Conservation (phyloP, 2,888 invertebrate genomes). For the Tenthredo livida region DNA sequence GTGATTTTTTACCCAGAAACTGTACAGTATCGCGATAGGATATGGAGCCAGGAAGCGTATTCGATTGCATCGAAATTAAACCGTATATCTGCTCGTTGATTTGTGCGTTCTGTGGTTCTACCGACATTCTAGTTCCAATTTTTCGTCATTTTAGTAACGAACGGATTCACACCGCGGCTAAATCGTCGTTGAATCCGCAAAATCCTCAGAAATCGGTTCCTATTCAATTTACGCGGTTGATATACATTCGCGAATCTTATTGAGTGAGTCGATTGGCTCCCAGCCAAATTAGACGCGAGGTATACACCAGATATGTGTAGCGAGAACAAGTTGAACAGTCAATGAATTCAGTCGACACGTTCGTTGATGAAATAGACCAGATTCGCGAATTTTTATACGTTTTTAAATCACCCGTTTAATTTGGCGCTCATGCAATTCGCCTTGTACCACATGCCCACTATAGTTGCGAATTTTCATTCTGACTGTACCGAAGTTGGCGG, state of each 20-base stretch:
- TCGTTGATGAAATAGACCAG: neutral
- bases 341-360: neutral
- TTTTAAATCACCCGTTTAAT: neutral
- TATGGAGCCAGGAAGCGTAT: neutral
- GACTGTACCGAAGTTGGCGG: slow-evolving; percentile 73
- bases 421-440: neutral
- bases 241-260: neutral
- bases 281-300: slow-evolving; percentile 18
- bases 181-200: neutral
- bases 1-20: neutral
- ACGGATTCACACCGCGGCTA: neutral
- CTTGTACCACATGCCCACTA: neutral
- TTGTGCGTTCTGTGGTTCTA: neutral
- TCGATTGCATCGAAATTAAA: slow-evolving; percentile 21
- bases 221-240: neutral
- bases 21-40: too few relatives aligned
- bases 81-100: slow-evolving; percentile 2
- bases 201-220: neutral
- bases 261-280: slow-evolving; percentile 1
- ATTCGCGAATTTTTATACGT: neutral
- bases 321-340: neutral
- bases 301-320: neutral
- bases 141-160: neutral
- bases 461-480: slow-evolving; percentile 55
- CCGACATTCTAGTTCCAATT: neutral